phyloP scores from a whole-genome alignment of 2,888 invertebrate genomes.

The Phalera bucephala region DNA sequence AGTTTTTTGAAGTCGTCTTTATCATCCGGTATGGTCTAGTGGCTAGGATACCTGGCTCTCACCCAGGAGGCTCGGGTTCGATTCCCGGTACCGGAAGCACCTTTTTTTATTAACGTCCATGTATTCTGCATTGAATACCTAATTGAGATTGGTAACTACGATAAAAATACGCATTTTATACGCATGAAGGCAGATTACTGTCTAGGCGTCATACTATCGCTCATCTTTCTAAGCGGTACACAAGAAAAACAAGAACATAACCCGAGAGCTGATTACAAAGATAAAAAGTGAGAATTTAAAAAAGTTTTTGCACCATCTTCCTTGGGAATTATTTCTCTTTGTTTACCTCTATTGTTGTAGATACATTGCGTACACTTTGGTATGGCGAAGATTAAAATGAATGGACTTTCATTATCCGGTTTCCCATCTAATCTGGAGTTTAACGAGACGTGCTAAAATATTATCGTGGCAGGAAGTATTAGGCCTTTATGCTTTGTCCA shows the following conservation, averaged over 20 bases:
- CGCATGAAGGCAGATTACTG: slow-evolving; percentile 26
- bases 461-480: slow-evolving; percentile 49
- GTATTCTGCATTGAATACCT: too few relatives aligned
- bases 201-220: slow-evolving; percentile 33
- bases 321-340: slow-evolving; percentile 43
- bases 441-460: slow-evolving; percentile 43
- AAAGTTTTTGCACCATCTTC: slow-evolving; percentile 41
- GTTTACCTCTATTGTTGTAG: slow-evolving; percentile 43
- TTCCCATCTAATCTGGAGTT: slow-evolving; percentile 38
- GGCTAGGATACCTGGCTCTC: slow-evolving; percentile 89
- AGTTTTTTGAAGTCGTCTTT: slow-evolving; percentile 3
- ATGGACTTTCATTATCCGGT: slow-evolving; percentile 37
- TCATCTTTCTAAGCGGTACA: slow-evolving; percentile 45
- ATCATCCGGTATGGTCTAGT: slow-evolving; percentile 82
- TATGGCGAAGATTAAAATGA: slow-evolving; percentile 32
- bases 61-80: slow-evolving; percentile 86
- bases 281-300: slow-evolving; percentile 47
- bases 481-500: slow-evolving; percentile 37
- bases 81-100: slow-evolving; percentile 70
- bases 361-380: slow-evolving; percentile 41
- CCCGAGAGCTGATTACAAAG: slow-evolving; percentile 35
- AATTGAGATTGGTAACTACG: slow-evolving; percentile 18
- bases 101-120: not conserved
- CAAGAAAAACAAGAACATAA: slow-evolving; percentile 44
- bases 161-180: slow-evolving; percentile 26